Base-by-base conservation (phyloP, 2,113 vertebrate species). In the Ciconia maguari region DNA sequence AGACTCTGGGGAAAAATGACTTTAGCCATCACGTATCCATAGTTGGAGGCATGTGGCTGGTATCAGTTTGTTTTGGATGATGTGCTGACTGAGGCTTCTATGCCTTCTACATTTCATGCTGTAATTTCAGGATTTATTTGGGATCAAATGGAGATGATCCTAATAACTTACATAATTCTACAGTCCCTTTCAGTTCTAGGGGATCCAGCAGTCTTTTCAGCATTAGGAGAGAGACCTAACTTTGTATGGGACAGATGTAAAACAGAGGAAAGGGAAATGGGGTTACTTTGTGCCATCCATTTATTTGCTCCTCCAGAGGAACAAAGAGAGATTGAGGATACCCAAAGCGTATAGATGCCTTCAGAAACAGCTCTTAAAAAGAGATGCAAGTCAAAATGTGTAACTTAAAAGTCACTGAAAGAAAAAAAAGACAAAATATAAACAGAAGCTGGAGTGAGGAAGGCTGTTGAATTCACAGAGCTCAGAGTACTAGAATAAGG, bases 1-100 rank as follows among this genome's bases (percentile, higher is more conserved):
- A 48, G 83, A 46, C 96, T 81, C 90, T 29, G 49, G 93, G 97
- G 97, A 79, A 94, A 97, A 98, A 97, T 96, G 68, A 97, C 85
- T 95, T 97, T 97, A 95, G 87, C 49, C 51, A 90, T 96, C 94
- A 96, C 95, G 71, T 89, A 88, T 69, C 69, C 17, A 62, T 81
- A 93, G 85, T 68, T 93, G 51, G 75, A 90, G 44, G 44, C 32
- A 90, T 85, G 64, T 72, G 71, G 78, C 58, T 98, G 79, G 41
- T 65, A n/a, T 89, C 93, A 89, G 68, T 51, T 74, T 95, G 75
- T 69, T 88, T 68, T 71, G 62, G 64, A 85, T 87, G 57, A 94
- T 65, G 4, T 36, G 5, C 25, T 75, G 65, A 44, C 42, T 36
- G 32, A 75, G 6, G 11, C 5, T 77, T 76, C 41, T 16, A 18